phyloP scores from a whole-genome alignment of 2,797 vertebrate species.

The Craterocephalus amniculus region DNA sequence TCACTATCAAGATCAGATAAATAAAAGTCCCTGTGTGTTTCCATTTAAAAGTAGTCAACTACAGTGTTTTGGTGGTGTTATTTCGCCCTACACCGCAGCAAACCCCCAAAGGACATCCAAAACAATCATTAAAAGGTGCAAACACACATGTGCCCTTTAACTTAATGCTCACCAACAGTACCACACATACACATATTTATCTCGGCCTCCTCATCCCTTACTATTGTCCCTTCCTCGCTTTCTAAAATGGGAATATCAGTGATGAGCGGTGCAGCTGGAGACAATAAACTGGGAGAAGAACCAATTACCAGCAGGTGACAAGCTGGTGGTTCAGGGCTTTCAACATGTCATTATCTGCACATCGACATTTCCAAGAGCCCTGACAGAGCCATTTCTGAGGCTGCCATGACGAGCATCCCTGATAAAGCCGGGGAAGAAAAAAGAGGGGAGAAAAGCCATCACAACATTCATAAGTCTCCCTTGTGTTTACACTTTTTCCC shows the following conservation, averaged over 20 bases:
- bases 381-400: constrained; percentile 83
- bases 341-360: constrained; percentile 95
- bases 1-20: constrained; percentile 57
- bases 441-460: constrained; percentile 13
- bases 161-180: constrained; percentile 39
- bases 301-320: constrained; percentile 93
- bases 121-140: constrained; percentile 28
- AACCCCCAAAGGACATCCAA: background rate
- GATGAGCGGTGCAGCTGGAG: constrained; percentile 90
- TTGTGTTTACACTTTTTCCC: constrained; percentile 18
- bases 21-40: constrained; percentile 34
- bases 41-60: constrained; percentile 48
- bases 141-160: constrained; percentile 14
- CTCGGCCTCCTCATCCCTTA: constrained; percentile 34
- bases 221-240: constrained; percentile 47
- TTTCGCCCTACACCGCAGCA: background rate
- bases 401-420: constrained; percentile 72
- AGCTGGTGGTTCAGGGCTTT: constrained; percentile 88
- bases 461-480: constrained; percentile 54
- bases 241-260: constrained; percentile 82
- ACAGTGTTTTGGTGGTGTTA: constrained; percentile 16
- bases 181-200: constrained; percentile 43
- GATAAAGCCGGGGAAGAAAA: constrained; percentile 66
- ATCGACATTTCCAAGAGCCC: constrained; percentile 87
- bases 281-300: constrained; percentile 93